phyloP scores from a whole-genome alignment of 2,888 invertebrate genomes.

The Dysmachus trigonus region DNA sequence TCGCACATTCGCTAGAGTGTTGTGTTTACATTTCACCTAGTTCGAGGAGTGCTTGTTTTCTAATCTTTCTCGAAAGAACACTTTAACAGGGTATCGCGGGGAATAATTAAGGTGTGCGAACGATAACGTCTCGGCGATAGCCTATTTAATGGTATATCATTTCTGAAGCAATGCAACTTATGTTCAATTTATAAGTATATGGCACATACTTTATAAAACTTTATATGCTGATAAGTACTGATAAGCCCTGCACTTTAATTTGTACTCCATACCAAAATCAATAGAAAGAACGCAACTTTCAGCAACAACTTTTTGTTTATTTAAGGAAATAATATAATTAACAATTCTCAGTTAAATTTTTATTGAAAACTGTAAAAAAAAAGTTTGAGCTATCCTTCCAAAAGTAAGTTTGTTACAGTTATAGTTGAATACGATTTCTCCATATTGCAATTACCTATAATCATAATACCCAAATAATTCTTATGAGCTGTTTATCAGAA shows the following conservation, averaged over 20 bases:
- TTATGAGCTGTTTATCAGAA: too few species aligned
- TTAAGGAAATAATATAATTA: too few species aligned
- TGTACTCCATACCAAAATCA: background rate
- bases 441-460: too few species aligned
- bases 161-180: background rate
- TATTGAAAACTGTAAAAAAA: too few species aligned
- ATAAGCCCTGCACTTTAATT: background rate
- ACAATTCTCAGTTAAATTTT: too few species aligned
- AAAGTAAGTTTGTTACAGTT: too few species aligned
- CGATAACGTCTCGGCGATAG: background rate
- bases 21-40: background rate
- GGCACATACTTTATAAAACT: background rate
- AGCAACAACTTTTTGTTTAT: too few species aligned
- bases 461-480: too few species aligned
- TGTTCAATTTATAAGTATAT: background rate
- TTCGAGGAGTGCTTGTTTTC: background rate
- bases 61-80: background rate
- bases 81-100: background rate
- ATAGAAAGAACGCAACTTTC: background rate
- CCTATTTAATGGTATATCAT: background rate
- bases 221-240: background rate
- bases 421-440: too few species aligned
- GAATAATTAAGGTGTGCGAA: background rate
- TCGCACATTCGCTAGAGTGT: background rate
- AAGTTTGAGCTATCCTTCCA: too few species aligned